Conservation (phyloP, 2,113 vertebrate species). For the Clarias macrocephalus region DNA sequence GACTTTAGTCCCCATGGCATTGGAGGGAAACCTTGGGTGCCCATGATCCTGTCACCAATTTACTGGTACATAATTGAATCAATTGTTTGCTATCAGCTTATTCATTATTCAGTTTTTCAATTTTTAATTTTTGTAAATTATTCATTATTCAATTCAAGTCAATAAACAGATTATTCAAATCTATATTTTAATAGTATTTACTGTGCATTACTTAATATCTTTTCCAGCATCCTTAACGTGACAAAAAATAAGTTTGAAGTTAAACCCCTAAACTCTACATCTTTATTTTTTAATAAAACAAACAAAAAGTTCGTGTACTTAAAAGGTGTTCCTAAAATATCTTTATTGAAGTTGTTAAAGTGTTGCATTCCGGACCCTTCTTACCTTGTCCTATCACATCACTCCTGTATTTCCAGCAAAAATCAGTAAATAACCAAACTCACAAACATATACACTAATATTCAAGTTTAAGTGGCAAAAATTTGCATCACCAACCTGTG, state of each 20-base stretch:
- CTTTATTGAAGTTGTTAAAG: neutral
- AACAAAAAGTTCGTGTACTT: neutral
- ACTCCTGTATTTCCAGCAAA: neutral
- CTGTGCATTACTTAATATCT: neutral
- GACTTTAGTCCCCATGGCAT: too few species aligned
- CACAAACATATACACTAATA: neutral
- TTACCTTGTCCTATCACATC: neutral
- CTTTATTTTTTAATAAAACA: neutral
- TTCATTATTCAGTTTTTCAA: neutral
- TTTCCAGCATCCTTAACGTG: neutral
- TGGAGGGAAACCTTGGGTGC: too few species aligned
- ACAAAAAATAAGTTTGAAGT: neutral
- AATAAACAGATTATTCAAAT: neutral
- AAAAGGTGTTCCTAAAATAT: neutral
- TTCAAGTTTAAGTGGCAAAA: neutral
- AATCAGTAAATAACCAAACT: neutral
- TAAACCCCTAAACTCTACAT: neutral
- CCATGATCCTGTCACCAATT: too few species aligned
- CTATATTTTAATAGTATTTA: neutral
- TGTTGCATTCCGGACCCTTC: neutral
- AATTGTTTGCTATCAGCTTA: neutral
- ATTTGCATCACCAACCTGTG: conserved; percentile 33
- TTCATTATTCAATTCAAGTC: neutral
- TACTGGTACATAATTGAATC: too few species aligned
- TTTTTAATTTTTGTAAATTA: neutral